phyloP scores from a whole-genome alignment of 2,797 vertebrate species.

The Kryptolebias ocellatus region DNA sequence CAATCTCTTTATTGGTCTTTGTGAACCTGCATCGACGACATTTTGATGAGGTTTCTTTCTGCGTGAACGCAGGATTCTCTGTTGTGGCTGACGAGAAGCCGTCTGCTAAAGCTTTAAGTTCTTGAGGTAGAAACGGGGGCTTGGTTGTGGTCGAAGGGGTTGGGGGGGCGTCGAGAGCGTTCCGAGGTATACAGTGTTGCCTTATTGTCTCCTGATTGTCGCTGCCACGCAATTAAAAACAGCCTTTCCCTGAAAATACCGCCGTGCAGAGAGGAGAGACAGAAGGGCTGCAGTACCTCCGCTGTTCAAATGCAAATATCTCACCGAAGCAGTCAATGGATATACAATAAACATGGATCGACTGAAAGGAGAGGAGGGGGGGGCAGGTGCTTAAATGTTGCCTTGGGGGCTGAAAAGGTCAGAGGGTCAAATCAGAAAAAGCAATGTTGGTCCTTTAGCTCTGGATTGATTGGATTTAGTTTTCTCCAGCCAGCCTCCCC shows the following conservation, averaged over 20 bases:
- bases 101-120: conserved; percentile 35
- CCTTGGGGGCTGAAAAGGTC: conserved; percentile 65
- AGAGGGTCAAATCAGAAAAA: conserved; percentile 69
- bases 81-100: conserved; percentile 14
- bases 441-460: conserved; percentile 68
- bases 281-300: conserved; percentile 49
- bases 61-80: conserved; percentile 19
- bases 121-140: conserved; percentile 69
- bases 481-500: conserved; percentile 35
- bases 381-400: conserved; percentile 62
- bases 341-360: conserved; percentile 65
- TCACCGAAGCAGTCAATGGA: conserved; percentile 54
- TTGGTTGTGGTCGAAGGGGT: conserved; percentile 40
- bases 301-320: conserved; percentile 69
- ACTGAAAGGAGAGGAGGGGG: conserved; percentile 31
- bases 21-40: conserved; percentile 22
- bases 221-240: conserved; percentile 53
- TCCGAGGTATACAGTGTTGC: conserved; percentile 63
- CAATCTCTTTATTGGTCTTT: conserved; percentile 36
- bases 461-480: conserved; percentile 70
- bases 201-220: conserved; percentile 71
- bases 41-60: conserved; percentile 29
- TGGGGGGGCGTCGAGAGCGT: conserved; percentile 44
- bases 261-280: conserved; percentile 14
- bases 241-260: conserved; percentile 54